Evolutionary conservation across 2,113 vertebrate genomes (phyloP).

Genomic region (Dryoscopus gambensis): DNA sequence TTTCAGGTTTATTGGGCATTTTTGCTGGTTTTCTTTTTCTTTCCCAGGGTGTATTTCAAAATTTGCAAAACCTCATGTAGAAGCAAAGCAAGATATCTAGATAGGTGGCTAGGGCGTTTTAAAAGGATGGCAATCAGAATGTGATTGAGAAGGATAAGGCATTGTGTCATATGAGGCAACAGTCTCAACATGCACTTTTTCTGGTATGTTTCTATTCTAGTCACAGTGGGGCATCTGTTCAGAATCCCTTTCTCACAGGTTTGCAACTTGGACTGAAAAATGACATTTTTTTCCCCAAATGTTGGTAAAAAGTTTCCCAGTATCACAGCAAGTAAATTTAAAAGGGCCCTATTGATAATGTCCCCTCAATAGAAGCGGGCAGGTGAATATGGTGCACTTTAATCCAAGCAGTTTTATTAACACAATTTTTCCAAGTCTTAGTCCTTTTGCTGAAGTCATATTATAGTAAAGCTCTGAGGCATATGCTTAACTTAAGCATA

Average conservation of each 20-base stretch:
- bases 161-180: not conserved
- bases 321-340: not conserved
- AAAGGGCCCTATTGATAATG: not conserved
- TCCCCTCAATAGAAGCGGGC: not conserved
- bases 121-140: not conserved
- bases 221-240: not conserved
- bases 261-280: not conserved
- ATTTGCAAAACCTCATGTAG: not conserved
- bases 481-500: conserved; percentile 11
- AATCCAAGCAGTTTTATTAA: not conserved
- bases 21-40: not conserved
- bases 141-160: not conserved
- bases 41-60: not conserved
- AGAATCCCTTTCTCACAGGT: not conserved
- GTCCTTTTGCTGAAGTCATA: not conserved
- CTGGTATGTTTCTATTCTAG: not conserved
- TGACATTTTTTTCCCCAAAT: not conserved
- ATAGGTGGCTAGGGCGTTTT: not conserved
- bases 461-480: not conserved
- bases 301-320: not conserved
- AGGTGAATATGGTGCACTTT: not conserved
- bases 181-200: not conserved
- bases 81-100: not conserved
- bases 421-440: not conserved
- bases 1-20: not conserved